Evolutionary conservation across 2,113 vertebrate genomes (phyloP).

Genomic region (Pelecanus crispus): DNA sequence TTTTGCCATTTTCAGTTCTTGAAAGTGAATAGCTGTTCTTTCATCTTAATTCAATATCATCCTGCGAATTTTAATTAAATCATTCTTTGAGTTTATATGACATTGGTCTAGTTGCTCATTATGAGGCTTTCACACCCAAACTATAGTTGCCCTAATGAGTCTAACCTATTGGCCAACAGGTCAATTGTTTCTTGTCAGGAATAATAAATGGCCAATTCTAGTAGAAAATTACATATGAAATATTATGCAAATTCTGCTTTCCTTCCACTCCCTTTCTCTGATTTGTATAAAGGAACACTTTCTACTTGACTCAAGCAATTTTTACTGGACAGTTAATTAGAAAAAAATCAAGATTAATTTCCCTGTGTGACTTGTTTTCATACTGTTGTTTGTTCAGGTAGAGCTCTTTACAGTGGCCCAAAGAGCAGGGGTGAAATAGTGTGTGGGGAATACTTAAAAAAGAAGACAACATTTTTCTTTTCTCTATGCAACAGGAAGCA

Average conservation of each 20-base stretch:
- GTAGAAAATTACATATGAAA: background rate
- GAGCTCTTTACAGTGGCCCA: background rate
- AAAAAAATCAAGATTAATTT: background rate
- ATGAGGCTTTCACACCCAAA: background rate
- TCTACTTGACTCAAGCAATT: background rate
- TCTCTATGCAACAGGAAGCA: background rate
- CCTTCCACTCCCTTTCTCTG: background rate
- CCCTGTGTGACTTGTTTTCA: background rate
- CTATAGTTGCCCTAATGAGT: background rate
- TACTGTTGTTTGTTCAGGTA: background rate
- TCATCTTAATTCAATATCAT: background rate
- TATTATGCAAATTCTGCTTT: background rate
- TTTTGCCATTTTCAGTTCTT: background rate
- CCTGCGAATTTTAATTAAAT: slow-evolving; percentile 18
- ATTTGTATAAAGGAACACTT: background rate
- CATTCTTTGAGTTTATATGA: background rate
- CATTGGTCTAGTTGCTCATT: background rate
- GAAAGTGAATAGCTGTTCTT: background rate
- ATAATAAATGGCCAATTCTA: background rate
- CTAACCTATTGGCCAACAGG: background rate
- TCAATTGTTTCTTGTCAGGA: background rate
- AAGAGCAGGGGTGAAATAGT: background rate
- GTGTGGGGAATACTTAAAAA: background rate
- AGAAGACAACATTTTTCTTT: background rate
- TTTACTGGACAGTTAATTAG: background rate